A percentile compares a stretch with the other conserved stretches of the same genome.
phyloP scores from a whole-genome alignment of 2,888 invertebrate species.

The Pyrrhosoma nymphula region DNA sequence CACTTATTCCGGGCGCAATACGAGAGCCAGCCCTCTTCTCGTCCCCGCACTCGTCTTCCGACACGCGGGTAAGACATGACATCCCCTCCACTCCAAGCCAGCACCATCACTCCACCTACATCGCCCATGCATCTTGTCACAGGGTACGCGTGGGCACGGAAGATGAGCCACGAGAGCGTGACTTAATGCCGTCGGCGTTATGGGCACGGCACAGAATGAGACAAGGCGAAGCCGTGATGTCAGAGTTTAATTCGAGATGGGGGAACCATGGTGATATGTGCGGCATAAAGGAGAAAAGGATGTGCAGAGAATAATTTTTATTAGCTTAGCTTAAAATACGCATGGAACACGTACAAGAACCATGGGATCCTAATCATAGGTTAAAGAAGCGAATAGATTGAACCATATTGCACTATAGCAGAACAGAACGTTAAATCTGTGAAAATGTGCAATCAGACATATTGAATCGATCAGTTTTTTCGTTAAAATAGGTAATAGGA shows the following conservation, averaged over 20 bases:
- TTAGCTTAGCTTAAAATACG: too few species aligned
- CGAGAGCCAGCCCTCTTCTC: neutral
- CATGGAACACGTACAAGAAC: too few species aligned
- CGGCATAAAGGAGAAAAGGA: too few species aligned
- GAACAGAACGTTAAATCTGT: too few species aligned
- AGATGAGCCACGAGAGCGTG: neutral
- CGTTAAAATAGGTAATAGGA: too few species aligned
- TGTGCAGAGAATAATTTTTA: too few species aligned
- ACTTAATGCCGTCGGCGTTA: neutral
- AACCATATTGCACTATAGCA: too few species aligned
- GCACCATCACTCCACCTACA: neutral
- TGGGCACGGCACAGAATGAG: neutral
- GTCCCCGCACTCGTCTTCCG: neutral
- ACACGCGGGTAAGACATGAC: neutral
- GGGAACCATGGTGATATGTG: neutral
- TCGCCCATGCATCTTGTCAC: neutral
- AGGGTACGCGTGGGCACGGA: neutral
- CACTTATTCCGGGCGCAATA: neutral
- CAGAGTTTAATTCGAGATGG: neutral
- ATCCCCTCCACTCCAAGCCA: neutral
- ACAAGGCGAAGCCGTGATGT: neutral
- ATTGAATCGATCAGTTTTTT: too few species aligned
- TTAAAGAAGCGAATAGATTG: too few species aligned
- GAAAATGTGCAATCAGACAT: too few species aligned
- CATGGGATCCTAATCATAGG: too few species aligned